phyloP scores from a whole-genome alignment of 2,113 vertebrate genomes.

The Hemicordylus capensis region DNA sequence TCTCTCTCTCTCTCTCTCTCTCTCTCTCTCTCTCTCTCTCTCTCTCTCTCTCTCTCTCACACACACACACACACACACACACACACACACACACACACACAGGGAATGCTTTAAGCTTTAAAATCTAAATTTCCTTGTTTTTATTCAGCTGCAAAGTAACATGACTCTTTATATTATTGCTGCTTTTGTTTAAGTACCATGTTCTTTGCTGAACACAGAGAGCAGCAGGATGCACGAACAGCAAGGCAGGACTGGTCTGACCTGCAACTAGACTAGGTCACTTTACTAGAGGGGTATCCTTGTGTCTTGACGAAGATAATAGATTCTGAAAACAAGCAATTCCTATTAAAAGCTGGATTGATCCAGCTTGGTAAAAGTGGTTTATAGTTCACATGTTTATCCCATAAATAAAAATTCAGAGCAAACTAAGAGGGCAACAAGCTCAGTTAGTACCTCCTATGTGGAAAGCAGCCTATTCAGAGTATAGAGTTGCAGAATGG shows the following conservation, averaged over 20 bases:
- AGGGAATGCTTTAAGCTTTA: conserved; percentile 81
- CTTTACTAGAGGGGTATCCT: conserved; percentile 66
- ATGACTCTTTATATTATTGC: conserved; percentile 71
- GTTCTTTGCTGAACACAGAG: conserved; percentile 73
- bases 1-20: no score
- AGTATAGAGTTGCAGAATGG: conserved; percentile 37
- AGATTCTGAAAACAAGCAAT: conserved; percentile 68
- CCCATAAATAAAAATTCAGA: conserved; percentile 70
- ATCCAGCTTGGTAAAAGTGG: conserved; percentile 73
- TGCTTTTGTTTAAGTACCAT: conserved; percentile 73
- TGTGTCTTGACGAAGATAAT: conserved; percentile 68
- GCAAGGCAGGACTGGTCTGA: conserved; percentile 72
- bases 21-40: no score
- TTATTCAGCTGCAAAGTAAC: conserved; percentile 72
- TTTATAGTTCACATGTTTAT: conserved; percentile 69
- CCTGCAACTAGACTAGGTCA: conserved; percentile 64
- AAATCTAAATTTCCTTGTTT: conserved; percentile 75
- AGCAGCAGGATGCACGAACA: conserved; percentile 63
- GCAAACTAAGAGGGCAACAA: conserved; percentile 45
- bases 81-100: no score
- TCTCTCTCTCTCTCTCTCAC: no score
- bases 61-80: no score
- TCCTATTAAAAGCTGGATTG: conserved; percentile 71
- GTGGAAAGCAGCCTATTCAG: conserved; percentile 48
- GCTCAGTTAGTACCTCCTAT: conserved; percentile 47